Evolutionary conservation across 1,140 invertebrate genomes (phyloP).

Genomic region (Cherax quadricarinatus): DNA sequence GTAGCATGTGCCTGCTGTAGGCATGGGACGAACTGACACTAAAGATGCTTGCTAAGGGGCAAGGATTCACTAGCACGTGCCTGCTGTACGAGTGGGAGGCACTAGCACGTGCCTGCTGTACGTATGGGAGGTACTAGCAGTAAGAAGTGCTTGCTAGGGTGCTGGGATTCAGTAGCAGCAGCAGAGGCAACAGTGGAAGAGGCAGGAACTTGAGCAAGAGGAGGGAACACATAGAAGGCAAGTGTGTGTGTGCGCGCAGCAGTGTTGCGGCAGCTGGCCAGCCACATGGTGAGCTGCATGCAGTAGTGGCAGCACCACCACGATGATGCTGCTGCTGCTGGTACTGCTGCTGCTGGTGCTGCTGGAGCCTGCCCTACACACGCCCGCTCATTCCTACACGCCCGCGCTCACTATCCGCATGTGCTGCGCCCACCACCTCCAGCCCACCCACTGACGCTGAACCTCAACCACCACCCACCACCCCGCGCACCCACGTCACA

Average conservation of each 20-base stretch:
- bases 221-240: no score
- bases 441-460: not conserved
- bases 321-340: not conserved
- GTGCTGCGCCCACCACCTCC: not conserved
- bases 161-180: no score
- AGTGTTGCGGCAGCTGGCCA: not conserved
- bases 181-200: no score
- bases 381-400: not conserved
- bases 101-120: no score
- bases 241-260: no score
- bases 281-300: not conserved
- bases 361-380: not conserved
- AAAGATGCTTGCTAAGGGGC: no score
- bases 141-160: no score
- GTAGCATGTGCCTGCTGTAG: not conserved
- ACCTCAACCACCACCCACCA: not conserved
- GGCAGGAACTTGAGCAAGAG: no score
- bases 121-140: no score
- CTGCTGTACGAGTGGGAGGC: no score
- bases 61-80: no score
- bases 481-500: slow-evolving; percentile 23
- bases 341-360: not conserved
- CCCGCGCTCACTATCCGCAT: slow-evolving; percentile 12
- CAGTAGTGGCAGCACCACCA: not conserved
- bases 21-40: not conserved